Evolutionary conservation across 2,888 invertebrate genomes (phyloP).

Genomic region (Pecten maximus): DNA sequence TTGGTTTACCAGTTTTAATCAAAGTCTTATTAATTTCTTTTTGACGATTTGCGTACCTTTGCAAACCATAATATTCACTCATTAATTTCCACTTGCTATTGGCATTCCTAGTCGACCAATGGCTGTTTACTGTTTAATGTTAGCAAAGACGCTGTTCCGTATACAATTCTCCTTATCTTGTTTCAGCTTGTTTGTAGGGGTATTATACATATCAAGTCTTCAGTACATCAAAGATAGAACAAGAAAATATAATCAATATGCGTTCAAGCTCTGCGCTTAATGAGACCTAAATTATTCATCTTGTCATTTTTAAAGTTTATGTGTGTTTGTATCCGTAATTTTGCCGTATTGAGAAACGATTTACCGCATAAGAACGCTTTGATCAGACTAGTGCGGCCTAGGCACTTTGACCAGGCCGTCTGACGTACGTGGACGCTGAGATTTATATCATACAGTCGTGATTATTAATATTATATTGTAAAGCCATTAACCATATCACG

Average conservation of each 20-base stretch:
- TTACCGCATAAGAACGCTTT: not conserved
- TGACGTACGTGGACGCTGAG: not conserved
- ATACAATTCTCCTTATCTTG: not conserved
- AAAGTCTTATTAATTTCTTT: no score
- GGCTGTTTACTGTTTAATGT: not conserved
- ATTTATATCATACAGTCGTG: conserved; percentile 11
- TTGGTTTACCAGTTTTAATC: no score
- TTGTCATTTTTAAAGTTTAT: conserved; percentile 35
- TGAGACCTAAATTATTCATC: conserved; percentile 23
- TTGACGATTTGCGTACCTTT: no score
- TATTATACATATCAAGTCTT: conserved; percentile 4
- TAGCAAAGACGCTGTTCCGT: not conserved
- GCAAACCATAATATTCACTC: not conserved
- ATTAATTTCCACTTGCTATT: not conserved
- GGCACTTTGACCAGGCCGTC: not conserved
- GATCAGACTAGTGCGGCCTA: not conserved
- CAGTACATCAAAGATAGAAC: conserved; percentile 25
- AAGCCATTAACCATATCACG: conserved; percentile 9
- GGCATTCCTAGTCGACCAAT: not conserved
- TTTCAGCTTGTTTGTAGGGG: not conserved
- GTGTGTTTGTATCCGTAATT: conserved; percentile 6
- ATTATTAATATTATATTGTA: conserved; percentile 35
- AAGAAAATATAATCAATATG: conserved; percentile 20
- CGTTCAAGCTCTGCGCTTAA: not conserved
- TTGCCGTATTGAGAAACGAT: not conserved